These are phyloP conservation scores for Bombyx mori DNA, from an alignment of 1,140 invertebrate species.

Conservation along the genomic window ASM3026992v2 NC_085112.1:5669501-5670000, in stretches of 20 bases:
- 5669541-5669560: slow-evolving; percentile 59
- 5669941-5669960: slow-evolving; percentile 4
- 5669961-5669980: slow-evolving; percentile 21
- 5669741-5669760: slow-evolving; percentile 53
- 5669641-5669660: slow-evolving; percentile 19
- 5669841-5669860: slow-evolving; percentile 48
- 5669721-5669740: slow-evolving; percentile 13
- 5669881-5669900: slow-evolving; percentile 9
- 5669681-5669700: slow-evolving; percentile 22
- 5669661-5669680: slow-evolving; percentile 39
- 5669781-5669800: slow-evolving; percentile 69
- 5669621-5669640: slow-evolving; percentile 27
- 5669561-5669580: slow-evolving; percentile 70
- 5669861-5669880: slow-evolving; percentile 41
- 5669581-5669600: slow-evolving; percentile 72
- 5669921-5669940: neutral
- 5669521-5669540: slow-evolving; percentile 67
- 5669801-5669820: slow-evolving; percentile 70
- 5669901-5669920: too few relatives aligned
- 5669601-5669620: slow-evolving; percentile 66
- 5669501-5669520: slow-evolving; percentile 71
- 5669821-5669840: slow-evolving; percentile 70
- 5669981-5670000: slow-evolving; percentile 28
- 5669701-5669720: slow-evolving; percentile 13
- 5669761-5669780: slow-evolving; percentile 67